phyloP scores from a whole-genome alignment of 2,888 invertebrate genomes.

The Drosophila affinis region DNA sequence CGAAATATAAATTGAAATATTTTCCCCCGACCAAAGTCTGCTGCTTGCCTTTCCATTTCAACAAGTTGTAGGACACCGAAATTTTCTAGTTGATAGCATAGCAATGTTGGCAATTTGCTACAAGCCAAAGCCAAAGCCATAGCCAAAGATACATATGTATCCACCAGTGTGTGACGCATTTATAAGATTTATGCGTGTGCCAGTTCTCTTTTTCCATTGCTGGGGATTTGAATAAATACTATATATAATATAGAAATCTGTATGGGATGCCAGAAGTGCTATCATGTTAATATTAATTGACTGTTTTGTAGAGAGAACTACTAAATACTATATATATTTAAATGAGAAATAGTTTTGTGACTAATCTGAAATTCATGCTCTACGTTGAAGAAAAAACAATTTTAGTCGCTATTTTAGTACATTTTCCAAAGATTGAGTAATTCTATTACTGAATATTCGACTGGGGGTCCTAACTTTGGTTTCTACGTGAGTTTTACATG shows the following conservation, averaged over 20 bases:
- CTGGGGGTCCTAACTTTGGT: not conserved
- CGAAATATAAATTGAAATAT: constrained; percentile 39
- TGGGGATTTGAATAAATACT: constrained; percentile 18
- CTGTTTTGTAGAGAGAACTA: constrained; percentile 41
- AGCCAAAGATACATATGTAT: constrained; percentile 24
- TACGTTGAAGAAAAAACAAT: not conserved
- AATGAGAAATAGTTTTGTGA: constrained; percentile 35
- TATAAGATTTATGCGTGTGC: constrained; percentile 76
- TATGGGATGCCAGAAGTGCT: constrained; percentile 29
- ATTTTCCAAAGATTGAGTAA: too few species aligned
- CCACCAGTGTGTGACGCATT: constrained; percentile 47
- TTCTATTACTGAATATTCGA: too few species aligned
- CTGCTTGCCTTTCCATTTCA: constrained; percentile 40
- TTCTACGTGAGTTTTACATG: not conserved
- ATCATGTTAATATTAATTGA: constrained; percentile 63
- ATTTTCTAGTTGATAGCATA: constrained; percentile 73
- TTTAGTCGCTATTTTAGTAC: not conserved
- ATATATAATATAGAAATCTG: constrained; percentile 48
- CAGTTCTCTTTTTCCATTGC: constrained; percentile 54
- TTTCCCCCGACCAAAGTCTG: constrained; percentile 10
- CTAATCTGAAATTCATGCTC: constrained; percentile 27
- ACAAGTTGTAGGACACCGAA: constrained; percentile 45
- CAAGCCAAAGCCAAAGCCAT: constrained; percentile 11
- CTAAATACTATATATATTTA: not conserved
- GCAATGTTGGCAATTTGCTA: constrained; percentile 59